Conservation (phyloP, 2,888 invertebrate species). For the Patella pellucida region DNA sequence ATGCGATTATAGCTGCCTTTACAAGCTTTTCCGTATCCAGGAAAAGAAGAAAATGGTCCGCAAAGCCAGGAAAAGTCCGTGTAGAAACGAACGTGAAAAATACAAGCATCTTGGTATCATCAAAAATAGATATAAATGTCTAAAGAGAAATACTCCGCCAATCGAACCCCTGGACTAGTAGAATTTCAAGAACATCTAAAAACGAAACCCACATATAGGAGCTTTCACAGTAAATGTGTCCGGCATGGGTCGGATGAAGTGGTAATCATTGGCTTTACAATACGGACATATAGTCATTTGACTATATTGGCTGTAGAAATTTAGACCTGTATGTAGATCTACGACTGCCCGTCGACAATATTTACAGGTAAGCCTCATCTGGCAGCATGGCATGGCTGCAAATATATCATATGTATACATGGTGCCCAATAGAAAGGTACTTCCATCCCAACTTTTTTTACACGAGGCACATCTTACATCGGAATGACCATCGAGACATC, state of each 20-base stretch:
- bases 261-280: slow-evolving; percentile 90
- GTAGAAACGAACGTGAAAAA: too few relatives aligned
- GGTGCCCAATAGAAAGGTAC: slow-evolving; percentile 92
- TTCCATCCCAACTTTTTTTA: slow-evolving; percentile 78
- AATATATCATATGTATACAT: slow-evolving; percentile 99
- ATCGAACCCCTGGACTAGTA: too few relatives aligned
- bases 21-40: too few relatives aligned
- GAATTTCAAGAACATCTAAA: slow-evolving; percentile 15
- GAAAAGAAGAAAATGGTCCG: too few relatives aligned
- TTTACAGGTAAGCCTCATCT: slow-evolving; percentile 93
- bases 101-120: too few relatives aligned
- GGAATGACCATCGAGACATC: slow-evolving; percentile 82
- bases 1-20: too few relatives aligned
- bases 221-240: slow-evolving; percentile 60
- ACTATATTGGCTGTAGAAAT: slow-evolving; percentile 92
- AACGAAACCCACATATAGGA: slow-evolving; percentile 58
- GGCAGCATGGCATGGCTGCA: slow-evolving; percentile 96
- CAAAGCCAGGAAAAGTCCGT: too few relatives aligned
- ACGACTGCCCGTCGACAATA: slow-evolving; percentile 90
- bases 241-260: slow-evolving; percentile 90
- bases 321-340: slow-evolving; percentile 85
- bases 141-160: too few relatives aligned
- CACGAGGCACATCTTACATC: slow-evolving; percentile 70
- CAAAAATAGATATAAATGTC: too few relatives aligned
- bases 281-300: slow-evolving; percentile 90